Evolutionary conservation across 2,888 invertebrate genomes (phyloP), one percentile per base, ranked within the genome.

Genomic region (Cheilosia variabilis): DNA sequence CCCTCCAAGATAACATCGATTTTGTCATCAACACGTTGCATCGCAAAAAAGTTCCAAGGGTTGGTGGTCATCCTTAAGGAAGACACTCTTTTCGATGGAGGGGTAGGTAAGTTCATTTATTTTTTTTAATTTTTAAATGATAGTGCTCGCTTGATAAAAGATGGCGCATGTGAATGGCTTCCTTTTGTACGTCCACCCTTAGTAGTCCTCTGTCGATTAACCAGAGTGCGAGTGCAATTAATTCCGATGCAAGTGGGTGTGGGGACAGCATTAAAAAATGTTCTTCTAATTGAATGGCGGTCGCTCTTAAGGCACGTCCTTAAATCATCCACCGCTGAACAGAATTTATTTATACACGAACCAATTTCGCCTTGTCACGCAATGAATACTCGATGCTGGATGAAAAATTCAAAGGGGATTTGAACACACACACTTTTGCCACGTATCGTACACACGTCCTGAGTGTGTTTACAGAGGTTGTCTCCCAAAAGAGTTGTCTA

Each of bases 21-120:
- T 80, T 76, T 71, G 58, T 62, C 80, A 84, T 76, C 75, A 84
- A 75, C 80, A 80, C 71, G 80, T 80, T 80, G 69, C 73, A 68
- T 73, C 73, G 52, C 62, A 72, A 24, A 24, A 27, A 27, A 3
- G 27, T 13, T 9, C 17, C n/a, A 13, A 19, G 17, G 53, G 24
- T 10, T 5, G 34, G 22, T 7, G 41, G 60, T 53, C 37, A 62
- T 69, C 19, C 13, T 62, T 27, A 15, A 41, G 10, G 22, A 43
- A 43, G 41, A 9, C 52, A 53, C 13, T 31, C 45, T 31, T 17
- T 53, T 43, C 27, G 4, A 24, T 5, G 24, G 9, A 57, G 17
- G 19, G 13, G 19, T 7, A 6, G 13, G 19, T 7, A 6, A 10
- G n/a, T 58, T 13, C 2, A 10, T 9, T 1, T 17, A 0, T 19